Evolutionary conservation across 1,140 invertebrate species (phyloP).

Genomic region (Dysdera silvatica): DNA sequence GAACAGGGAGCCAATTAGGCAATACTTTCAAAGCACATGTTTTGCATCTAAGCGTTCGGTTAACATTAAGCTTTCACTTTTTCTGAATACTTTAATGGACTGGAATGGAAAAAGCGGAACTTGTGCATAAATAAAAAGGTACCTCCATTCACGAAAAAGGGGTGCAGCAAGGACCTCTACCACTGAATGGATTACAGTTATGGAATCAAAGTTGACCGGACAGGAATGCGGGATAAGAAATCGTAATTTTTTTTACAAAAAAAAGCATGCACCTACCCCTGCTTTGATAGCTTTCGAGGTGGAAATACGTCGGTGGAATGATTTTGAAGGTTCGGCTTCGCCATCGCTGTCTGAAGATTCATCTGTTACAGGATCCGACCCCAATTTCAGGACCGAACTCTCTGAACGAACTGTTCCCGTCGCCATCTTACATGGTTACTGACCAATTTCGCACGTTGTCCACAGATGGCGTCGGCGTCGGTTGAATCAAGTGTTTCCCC

Average conservation of each 20-base stretch:
- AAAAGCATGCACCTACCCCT: slow-evolving; percentile 48
- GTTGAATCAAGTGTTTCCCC: not conserved
- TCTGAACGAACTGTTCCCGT: slow-evolving; percentile 12
- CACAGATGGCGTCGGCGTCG: slow-evolving; percentile 18
- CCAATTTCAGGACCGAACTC: slow-evolving; percentile 27
- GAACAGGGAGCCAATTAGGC: too few relatives aligned
- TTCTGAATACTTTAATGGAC: too few relatives aligned
- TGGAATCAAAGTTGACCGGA: too few relatives aligned
- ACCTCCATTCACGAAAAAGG: too few relatives aligned
- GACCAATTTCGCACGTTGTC: not conserved
- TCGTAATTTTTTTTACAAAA: not conserved
- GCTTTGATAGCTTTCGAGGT: slow-evolving; percentile 57
- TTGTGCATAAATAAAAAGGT: too few relatives aligned
- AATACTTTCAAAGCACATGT: too few relatives aligned
- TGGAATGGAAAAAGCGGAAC: too few relatives aligned
- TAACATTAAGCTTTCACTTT: too few relatives aligned
- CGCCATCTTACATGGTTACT: slow-evolving; percentile 31
- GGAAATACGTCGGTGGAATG: slow-evolving; percentile 57
- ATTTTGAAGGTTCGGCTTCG: slow-evolving; percentile 56
- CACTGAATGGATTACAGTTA: too few relatives aligned
- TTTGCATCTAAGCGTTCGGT: too few relatives aligned
- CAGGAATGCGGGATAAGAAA: too few relatives aligned
- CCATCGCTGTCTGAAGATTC: slow-evolving; percentile 59
- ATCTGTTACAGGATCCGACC: slow-evolving; percentile 37
- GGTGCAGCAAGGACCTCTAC: too few relatives aligned